Conservation (phyloP, 1,140 invertebrate genomes). For the Panagrolaimus sp. region DNA sequence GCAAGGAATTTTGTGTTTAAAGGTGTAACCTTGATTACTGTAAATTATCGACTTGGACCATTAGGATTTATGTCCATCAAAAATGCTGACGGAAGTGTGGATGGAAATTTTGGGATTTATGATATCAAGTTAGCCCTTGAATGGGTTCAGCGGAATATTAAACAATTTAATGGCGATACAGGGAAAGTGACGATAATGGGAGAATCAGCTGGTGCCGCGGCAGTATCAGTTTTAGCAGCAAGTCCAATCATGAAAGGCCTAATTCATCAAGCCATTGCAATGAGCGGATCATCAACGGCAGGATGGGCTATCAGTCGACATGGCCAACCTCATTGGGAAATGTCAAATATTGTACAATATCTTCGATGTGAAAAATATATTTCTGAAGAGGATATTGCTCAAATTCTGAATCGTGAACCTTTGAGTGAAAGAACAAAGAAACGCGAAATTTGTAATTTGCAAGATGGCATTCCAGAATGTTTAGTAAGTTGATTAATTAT, state of each 20-base stretch:
- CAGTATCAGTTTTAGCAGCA: conserved; percentile 73
- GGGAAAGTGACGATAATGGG: conserved; percentile 67
- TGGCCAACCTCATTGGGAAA: conserved; percentile 49
- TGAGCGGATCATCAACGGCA: conserved; percentile 54
- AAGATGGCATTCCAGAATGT: conserved; percentile 41
- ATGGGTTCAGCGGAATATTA: conserved; percentile 61
- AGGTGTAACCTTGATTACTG: conserved; percentile 85
- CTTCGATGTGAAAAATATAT: conserved; percentile 57
- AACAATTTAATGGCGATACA: conserved; percentile 61
- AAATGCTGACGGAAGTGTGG: conserved; percentile 39
- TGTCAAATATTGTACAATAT: conserved; percentile 54
- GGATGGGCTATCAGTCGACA: conserved; percentile 58
- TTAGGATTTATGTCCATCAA: conserved; percentile 62
- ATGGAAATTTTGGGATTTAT: conserved; percentile 53
- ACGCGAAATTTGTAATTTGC: conserved; percentile 50
- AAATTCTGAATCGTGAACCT: conserved; percentile 48
- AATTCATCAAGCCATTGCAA: conserved; percentile 53
- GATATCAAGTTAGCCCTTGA: conserved; percentile 66
- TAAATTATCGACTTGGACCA: conserved; percentile 92
- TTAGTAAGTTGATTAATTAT: conserved; percentile 31
- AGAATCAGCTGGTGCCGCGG: conserved; percentile 71
- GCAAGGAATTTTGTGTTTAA: conserved; percentile 67
- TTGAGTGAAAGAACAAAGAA: conserved; percentile 20
- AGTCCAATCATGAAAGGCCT: conserved; percentile 71
- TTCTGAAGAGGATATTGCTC: conserved; percentile 43